Evolutionary conservation across 2,113 vertebrate genomes (phyloP).

Genomic region (human (Homo sapiens)): GRCh38 chr3:161893001-161893500

Average conservation of each 20-base stretch:
- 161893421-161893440: conserved; percentile 58
- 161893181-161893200: not conserved
- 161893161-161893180: conserved; percentile 60
- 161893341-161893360: not conserved
- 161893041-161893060: conserved; percentile 61
- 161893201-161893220: conserved; percentile 18
- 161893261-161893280: not conserved
- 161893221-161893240: not conserved
- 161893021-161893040: not conserved
- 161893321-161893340: conserved; percentile 32
- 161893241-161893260: conserved; percentile 5
- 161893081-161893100: conserved; percentile 56
- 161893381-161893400: not conserved
- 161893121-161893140: conserved; percentile 69
- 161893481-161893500: conserved; percentile 63
- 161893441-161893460: conserved; percentile 61
- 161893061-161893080: conserved; percentile 54
- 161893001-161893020: not conserved
- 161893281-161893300: not conserved
- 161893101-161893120: conserved; percentile 63
- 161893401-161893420: not conserved
- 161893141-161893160: conserved; percentile 61
- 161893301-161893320: not conserved
- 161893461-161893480: conserved; percentile 57
- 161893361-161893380: not conserved